Conservation (phyloP, 2,888 invertebrate species). For the Thereva unica region DNA sequence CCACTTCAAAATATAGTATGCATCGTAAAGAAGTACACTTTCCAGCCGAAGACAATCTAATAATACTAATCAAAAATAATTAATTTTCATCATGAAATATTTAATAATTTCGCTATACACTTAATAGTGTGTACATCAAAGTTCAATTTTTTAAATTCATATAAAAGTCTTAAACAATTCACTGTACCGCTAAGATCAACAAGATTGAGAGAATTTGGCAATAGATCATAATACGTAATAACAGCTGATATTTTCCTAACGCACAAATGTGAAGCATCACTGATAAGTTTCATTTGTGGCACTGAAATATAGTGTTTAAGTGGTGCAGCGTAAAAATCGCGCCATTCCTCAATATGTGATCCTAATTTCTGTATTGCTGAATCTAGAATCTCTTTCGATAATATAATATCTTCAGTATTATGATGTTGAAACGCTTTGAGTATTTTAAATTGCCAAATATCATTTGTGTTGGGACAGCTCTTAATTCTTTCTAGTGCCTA, state of each 20-base stretch:
- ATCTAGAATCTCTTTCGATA: constrained; percentile 54
- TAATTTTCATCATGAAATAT: constrained; percentile 4
- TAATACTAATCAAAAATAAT: background rate
- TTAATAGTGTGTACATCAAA: constrained; percentile 51
- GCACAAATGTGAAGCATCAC: constrained; percentile 39
- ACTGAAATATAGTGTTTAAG: constrained; percentile 51
- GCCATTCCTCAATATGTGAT: constrained; percentile 48
- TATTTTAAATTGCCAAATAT: constrained; percentile 78
- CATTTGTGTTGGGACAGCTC: constrained; percentile 61
- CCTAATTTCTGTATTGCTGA: constrained; percentile 52
- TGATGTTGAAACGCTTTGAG: constrained; percentile 61
- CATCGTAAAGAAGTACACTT: too few species aligned
- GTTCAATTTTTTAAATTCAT: constrained; percentile 52
- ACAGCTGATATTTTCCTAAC: constrained; percentile 48
- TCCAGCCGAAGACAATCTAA: background rate
- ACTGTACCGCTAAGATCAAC: constrained; percentile 49
- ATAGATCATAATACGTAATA: constrained; percentile 52
- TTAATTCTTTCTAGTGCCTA: constrained; percentile 65
- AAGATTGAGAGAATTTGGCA: constrained; percentile 52
- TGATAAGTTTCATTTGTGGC: constrained; percentile 31
- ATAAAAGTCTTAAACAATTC: constrained; percentile 52
- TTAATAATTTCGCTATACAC: constrained; percentile 51
- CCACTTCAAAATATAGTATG: too few species aligned
- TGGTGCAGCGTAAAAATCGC: constrained; percentile 44
- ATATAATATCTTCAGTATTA: constrained; percentile 47